These are phyloP conservation scores for Anguilla megastoma DNA, from an alignment of 2,797 vertebrate species.

Conservation along the genomic window DNA sequence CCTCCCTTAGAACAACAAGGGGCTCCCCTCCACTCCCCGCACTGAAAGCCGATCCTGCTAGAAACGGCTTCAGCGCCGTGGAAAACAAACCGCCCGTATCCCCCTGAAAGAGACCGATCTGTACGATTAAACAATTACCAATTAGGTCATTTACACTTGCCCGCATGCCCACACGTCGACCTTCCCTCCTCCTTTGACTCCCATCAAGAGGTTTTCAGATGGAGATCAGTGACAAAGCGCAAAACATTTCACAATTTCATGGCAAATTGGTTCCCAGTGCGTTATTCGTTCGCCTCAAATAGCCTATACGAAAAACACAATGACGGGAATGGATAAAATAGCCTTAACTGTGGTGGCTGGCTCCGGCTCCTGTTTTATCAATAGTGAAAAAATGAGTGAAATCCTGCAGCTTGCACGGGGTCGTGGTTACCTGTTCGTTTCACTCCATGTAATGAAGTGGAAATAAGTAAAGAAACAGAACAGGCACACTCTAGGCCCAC, in stretches of 20 bases:
- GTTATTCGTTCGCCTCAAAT: background rate
- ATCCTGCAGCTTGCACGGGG: background rate
- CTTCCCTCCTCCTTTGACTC: background rate
- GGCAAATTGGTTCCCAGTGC: constrained; percentile 19
- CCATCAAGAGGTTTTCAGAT: constrained; percentile 7
- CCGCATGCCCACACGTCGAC: background rate
- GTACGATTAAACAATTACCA: constrained; percentile 35
- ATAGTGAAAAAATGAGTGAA: background rate
- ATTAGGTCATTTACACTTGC: constrained; percentile 4
- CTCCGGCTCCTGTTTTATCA: background rate
- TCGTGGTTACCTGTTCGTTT: background rate
- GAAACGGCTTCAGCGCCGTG: background rate
- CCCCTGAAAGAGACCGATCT: background rate
- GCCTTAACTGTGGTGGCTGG: background rate
- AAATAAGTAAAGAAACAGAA: constrained; percentile 17
- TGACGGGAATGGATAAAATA: background rate
- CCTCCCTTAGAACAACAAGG: constrained; percentile 31
- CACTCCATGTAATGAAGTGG: background rate
- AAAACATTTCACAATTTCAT: constrained; percentile 29
- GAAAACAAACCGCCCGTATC: constrained; percentile 6
- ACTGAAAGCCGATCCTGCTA: constrained; percentile 25
- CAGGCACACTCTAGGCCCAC: background rate
- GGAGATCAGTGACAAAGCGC: background rate
- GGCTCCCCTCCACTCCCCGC: background rate
- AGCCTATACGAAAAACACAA: background rate